A percentile compares a stretch with the other conserved stretches of the same genome.
These are phyloP conservation scores for Morone saxatilis DNA, from an alignment of 2,113 vertebrate species.

Conservation along the genomic window DNA sequence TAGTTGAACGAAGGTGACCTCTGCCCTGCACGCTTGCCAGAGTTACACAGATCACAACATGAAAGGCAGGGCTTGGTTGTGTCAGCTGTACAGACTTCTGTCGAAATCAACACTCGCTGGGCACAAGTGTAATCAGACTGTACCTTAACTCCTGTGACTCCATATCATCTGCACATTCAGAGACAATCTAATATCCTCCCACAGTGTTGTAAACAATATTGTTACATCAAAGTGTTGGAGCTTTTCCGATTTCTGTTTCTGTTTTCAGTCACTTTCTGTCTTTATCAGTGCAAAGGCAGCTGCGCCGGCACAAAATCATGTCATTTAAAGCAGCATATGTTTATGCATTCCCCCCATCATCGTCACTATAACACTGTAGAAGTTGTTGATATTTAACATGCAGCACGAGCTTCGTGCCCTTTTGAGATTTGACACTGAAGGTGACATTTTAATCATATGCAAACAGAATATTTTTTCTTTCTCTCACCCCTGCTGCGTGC, in stretches of 20 bases:
- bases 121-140: not conserved
- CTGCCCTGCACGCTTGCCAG: not conserved
- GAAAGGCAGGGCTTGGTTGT: not conserved
- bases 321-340: constrained; percentile 38
- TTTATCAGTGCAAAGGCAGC: not conserved
- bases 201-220: not conserved
- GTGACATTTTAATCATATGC: constrained; percentile 37
- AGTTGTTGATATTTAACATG: constrained; percentile 7
- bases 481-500: constrained; percentile 27
- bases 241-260: not conserved
- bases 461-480: constrained; percentile 9
- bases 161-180: not conserved
- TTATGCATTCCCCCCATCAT: not conserved
- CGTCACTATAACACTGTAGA: not conserved
- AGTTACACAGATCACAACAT: not conserved
- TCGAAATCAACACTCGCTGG: not conserved
- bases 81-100: not conserved
- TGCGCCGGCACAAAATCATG: not conserved
- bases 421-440: constrained; percentile 23
- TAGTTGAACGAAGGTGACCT: not conserved
- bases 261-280: not conserved
- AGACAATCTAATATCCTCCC: not conserved
- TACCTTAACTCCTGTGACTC: not conserved
- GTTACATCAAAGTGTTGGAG: too few species aligned
- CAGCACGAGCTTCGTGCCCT: not conserved